These are phyloP conservation scores for Coreius guichenoti DNA, from an alignment of 2,797 vertebrate genomes.

Conservation along the genomic window DNA sequence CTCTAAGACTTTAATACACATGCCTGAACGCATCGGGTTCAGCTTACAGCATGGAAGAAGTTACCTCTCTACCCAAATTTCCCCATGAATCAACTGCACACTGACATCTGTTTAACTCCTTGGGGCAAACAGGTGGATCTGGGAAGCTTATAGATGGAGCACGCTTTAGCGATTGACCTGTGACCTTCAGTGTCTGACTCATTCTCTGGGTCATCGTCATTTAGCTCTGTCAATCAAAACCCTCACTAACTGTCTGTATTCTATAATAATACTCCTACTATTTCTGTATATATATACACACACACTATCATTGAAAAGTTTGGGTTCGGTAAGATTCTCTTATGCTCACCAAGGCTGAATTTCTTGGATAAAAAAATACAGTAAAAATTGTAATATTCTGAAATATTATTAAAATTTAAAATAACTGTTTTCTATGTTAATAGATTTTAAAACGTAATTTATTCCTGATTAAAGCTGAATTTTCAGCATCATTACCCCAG, in stretches of 20 bases:
- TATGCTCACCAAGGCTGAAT: neutral
- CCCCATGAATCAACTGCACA: constrained; percentile 11
- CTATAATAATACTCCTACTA: neutral
- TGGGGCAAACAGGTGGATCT: constrained; percentile 39
- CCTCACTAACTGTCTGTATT: neutral
- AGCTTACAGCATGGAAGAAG: constrained; percentile 28
- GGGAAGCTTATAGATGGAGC: constrained; percentile 7
- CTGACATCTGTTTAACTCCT: constrained; percentile 21
- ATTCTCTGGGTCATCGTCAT: constrained; percentile 6
- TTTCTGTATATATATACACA: neutral
- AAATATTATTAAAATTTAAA: neutral
- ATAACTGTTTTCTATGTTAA: neutral
- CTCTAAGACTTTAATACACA: constrained; percentile 20
- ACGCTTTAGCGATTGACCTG: constrained; percentile 14
- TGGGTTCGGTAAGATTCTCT: neutral
- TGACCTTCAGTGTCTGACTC: constrained; percentile 2
- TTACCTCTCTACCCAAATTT: neutral
- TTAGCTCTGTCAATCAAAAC: constrained; percentile 19
- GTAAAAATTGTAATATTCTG: neutral
- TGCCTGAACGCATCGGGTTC: neutral
- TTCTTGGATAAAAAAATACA: neutral
- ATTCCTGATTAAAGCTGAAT: neutral
- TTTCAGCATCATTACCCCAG: neutral
- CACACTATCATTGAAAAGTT: neutral
- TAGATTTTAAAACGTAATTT: neutral